A percentile compares a stretch with the other conserved stretches of the same genome.
phyloP scores from a whole-genome alignment of 1,140 invertebrate species.

The Euwallacea fornicatus region DNA sequence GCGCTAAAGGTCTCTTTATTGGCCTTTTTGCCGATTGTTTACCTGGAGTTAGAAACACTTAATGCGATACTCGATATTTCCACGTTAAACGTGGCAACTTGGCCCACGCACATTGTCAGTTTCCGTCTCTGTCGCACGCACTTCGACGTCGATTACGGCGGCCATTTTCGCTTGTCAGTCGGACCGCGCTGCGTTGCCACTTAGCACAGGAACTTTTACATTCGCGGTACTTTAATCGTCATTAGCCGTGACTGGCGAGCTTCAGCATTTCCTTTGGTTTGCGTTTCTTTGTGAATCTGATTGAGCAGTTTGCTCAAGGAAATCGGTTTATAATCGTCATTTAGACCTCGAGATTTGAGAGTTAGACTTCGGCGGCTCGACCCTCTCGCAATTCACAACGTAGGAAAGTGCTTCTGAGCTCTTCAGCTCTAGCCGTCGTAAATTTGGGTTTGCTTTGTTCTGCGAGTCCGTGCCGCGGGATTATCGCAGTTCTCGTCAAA shows the following conservation, averaged over 20 bases:
- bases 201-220: no score
- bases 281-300: conserved; percentile 19
- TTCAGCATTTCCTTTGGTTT: conserved; percentile 3
- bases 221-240: not conserved
- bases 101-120: no score
- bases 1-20: not conserved
- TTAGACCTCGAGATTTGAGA: conserved; percentile 1
- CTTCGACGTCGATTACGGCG: no score
- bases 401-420: no score
- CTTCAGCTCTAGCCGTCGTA: not conserved
- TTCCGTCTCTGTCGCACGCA: no score
- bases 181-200: no score
- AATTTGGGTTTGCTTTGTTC: not conserved
- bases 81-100: no score
- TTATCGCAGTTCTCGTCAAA: not conserved
- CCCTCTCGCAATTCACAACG: no score
- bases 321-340: conserved; percentile 12
- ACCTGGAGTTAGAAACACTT: not conserved
- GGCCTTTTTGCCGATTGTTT: not conserved
- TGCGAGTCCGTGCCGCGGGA: not conserved
- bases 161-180: no score
- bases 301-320: conserved; percentile 25
- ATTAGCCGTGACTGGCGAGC: conserved; percentile 12
- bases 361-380: not conserved
- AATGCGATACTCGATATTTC: no score